phyloP scores from a whole-genome alignment of 2,888 invertebrate genomes.

The Caenorhabditis doughertyi region DNA sequence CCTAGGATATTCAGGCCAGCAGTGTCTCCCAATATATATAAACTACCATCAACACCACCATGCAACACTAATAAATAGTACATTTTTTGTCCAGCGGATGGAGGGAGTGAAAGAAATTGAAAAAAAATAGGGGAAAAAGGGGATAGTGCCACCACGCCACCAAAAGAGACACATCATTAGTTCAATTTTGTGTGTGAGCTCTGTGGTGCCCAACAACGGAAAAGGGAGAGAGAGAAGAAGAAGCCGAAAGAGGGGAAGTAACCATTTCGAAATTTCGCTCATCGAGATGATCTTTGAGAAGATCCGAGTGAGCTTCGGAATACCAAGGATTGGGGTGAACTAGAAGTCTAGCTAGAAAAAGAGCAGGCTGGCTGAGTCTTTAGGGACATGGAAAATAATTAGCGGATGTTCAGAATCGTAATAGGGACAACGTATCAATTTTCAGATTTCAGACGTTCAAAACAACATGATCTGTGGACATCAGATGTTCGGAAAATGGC shows the following conservation, averaged over 20 bases:
- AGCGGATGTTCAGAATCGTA: too few species aligned
- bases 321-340: too few species aligned
- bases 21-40: neutral
- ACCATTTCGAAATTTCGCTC: constrained; percentile 18
- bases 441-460: too few species aligned
- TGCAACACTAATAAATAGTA: neutral
- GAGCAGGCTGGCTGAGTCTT: too few species aligned
- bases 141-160: constrained; percentile 4
- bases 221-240: neutral
- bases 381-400: too few species aligned
- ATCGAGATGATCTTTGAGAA: neutral
- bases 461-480: too few species aligned
- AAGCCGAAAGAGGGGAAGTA: neutral
- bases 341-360: too few species aligned
- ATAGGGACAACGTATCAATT: too few species aligned
- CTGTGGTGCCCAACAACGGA: neutral
- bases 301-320: too few species aligned
- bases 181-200: constrained; percentile 54
- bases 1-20: constrained; percentile 19
- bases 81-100: neutral
- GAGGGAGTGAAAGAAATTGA: too few species aligned
- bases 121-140: neutral
- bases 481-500: too few species aligned
- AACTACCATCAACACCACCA: neutral
- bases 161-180: constrained; percentile 64